Evolutionary conservation across 2,797 vertebrate genomes (phyloP), one percentile per base, ranked within the genome.

Genomic region (Phrynocephalus guinanensis): DNA sequence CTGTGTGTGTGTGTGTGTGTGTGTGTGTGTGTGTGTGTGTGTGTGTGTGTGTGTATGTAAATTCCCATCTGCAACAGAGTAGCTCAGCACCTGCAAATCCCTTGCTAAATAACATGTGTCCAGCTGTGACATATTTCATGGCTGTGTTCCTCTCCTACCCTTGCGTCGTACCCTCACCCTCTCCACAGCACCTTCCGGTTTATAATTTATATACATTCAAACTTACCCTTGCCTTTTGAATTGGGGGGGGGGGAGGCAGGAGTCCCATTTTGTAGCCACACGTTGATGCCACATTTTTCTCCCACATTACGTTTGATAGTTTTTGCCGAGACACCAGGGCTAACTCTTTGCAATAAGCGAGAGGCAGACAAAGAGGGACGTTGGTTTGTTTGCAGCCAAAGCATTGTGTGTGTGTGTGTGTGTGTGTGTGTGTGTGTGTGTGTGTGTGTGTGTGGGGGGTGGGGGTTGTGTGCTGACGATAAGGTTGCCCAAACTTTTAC

Each of bases 121-220:
- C 88, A 83, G 95, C 95, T 93, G 92, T 93, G 87, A 86, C 78
- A 76, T 87, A 66, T 92, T 94, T 92, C 89, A 4, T 63, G 87
- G n/a, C 38, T 75, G 28, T 87, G 93, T 94, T 92, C 91, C 90
- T 90, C 52, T 71, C 88, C 87, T 52, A 48, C 60, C 24, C 26
- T 63, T 48, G 2, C 13, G 16, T 8, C 24, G 4, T 8, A 3
- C 0, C 30, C 3, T 15, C 28, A 18, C 1, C 22, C 71, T 24
- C 56, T 28, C n/a, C 30, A 20, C 85, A 6, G 13, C 18, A 44
- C 63, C 18, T 76, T 76, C 73, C 5, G 1, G 89, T 91, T 95
- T 92, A 94, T 97, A 97, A 97, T 97, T 97, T 94, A 97, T 97
- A 97, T 97, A 97, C 97, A 97, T 97, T 97, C 96, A 97, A 92